Evolutionary conservation across 2,113 vertebrate genomes (phyloP).

Genomic region (Cyphomyrus discorhynchus): DNA sequence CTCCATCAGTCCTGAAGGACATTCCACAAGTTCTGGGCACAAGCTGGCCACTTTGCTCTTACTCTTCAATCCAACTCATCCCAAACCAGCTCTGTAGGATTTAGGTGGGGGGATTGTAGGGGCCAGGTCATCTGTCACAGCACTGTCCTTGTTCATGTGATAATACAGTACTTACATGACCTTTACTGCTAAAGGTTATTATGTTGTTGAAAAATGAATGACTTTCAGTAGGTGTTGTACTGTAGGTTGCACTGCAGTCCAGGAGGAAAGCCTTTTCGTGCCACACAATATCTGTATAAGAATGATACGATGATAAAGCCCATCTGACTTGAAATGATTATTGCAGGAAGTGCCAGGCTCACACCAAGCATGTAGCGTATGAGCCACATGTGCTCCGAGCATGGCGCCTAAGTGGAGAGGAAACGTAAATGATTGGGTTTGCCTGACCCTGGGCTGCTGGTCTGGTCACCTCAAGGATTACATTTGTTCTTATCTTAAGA

Average conservation of each 20-base stretch:
- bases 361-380: not conserved
- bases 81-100: not conserved
- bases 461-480: not conserved
- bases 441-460: not conserved
- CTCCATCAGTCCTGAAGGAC: not conserved
- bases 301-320: not conserved
- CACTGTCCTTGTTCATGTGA: not conserved
- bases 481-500: not conserved
- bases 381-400: not conserved
- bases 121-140: not conserved
- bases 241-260: not conserved
- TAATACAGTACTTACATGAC: not conserved
- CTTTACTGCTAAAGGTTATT: not conserved
- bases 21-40: not conserved
- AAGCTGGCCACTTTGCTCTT: not conserved
- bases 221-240: not conserved
- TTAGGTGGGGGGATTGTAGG: not conserved
- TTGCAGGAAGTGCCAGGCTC: slow-evolving; percentile 5
- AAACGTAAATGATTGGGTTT: not conserved
- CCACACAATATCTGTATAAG: not conserved
- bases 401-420: not conserved
- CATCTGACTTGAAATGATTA: not conserved
- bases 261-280: not conserved
- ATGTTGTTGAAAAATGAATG: not conserved
- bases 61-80: not conserved